phyloP scores from a whole-genome alignment of 2,888 invertebrate genomes.

The Gasteruption jaculator region DNA sequence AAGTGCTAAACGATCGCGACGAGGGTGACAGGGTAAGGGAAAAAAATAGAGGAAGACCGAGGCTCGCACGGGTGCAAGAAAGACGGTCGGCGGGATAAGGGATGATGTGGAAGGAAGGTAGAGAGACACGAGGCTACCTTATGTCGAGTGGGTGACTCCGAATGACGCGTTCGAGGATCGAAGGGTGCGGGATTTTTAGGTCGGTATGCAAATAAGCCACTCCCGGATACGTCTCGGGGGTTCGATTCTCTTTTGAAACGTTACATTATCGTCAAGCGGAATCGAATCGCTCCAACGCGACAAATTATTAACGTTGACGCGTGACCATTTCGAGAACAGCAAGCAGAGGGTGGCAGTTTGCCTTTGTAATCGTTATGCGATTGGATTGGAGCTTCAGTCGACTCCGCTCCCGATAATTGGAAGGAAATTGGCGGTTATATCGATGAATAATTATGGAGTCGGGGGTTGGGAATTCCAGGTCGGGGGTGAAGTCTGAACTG shows the following conservation, averaged over 20 bases:
- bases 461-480: too few relatives aligned
- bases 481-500: too few relatives aligned
- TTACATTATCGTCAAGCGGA: constrained; percentile 41
- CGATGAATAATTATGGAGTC: too few relatives aligned
- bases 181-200: constrained; percentile 42
- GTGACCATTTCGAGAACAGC: too few relatives aligned
- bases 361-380: too few relatives aligned
- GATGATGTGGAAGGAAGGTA: constrained; percentile 19
- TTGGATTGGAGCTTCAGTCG: too few relatives aligned
- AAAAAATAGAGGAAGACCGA: constrained; percentile 5
- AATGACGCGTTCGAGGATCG: constrained; percentile 31
- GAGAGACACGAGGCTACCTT: constrained; percentile 39
- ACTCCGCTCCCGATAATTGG: too few relatives aligned
- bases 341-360: too few relatives aligned
- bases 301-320: too few relatives aligned
- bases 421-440: too few relatives aligned
- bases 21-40: constrained; percentile 26
- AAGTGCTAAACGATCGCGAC: constrained; percentile 51
- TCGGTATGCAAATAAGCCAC: constrained; percentile 47
- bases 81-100: constrained; percentile 1
- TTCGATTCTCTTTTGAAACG: constrained; percentile 49
- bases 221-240: constrained; percentile 50
- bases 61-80: constrained; percentile 4
- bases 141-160: constrained; percentile 48
- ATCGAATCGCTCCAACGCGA: too few relatives aligned